Conservation (phyloP, 2,888 invertebrate genomes). For the Rambutsinella grinnellia region DNA sequence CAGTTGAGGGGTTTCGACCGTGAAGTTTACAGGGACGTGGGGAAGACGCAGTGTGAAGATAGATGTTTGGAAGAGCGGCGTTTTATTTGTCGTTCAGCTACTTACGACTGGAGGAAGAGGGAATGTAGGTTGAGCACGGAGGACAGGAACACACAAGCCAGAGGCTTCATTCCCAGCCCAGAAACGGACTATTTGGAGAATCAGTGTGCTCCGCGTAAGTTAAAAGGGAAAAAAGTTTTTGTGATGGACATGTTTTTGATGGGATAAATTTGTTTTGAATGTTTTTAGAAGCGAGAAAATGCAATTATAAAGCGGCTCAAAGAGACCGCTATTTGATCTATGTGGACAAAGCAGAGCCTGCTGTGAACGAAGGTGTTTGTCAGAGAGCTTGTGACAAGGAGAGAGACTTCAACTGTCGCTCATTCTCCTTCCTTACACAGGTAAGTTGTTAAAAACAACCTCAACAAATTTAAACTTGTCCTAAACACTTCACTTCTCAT, state of each 20-base stretch:
- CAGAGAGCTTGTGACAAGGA: slow-evolving; percentile 70
- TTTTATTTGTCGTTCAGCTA: slow-evolving; percentile 72
- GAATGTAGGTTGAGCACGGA: slow-evolving; percentile 72
- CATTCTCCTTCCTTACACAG: slow-evolving; percentile 69
- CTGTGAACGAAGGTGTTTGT: slow-evolving; percentile 69
- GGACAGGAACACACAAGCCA: slow-evolving; percentile 71
- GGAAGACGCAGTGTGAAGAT: slow-evolving; percentile 71
- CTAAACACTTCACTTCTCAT: slow-evolving; percentile 20
- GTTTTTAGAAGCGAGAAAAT: slow-evolving; percentile 67
- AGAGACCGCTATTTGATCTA: slow-evolving; percentile 69
- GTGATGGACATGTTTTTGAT: too few species aligned
- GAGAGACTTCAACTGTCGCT: slow-evolving; percentile 70
- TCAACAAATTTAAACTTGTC: slow-evolving; percentile 1
- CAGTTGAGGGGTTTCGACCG: slow-evolving; percentile 70
- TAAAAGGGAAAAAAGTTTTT: background rate
- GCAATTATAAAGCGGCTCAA: slow-evolving; percentile 69
- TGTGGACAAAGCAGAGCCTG: slow-evolving; percentile 69
- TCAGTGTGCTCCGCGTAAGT: slow-evolving; percentile 71
- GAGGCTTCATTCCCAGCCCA: slow-evolving; percentile 70
- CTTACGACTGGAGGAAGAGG: slow-evolving; percentile 71
- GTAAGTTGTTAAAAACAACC: slow-evolving; percentile 60
- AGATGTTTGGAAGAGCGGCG: slow-evolving; percentile 71
- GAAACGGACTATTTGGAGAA: slow-evolving; percentile 73
- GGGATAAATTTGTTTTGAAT: background rate
- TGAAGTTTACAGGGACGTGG: slow-evolving; percentile 67